These are phyloP conservation scores for Sternarchorhynchus goeldii DNA, from an alignment of 2,797 vertebrate species.

Conservation along the genomic window DNA sequence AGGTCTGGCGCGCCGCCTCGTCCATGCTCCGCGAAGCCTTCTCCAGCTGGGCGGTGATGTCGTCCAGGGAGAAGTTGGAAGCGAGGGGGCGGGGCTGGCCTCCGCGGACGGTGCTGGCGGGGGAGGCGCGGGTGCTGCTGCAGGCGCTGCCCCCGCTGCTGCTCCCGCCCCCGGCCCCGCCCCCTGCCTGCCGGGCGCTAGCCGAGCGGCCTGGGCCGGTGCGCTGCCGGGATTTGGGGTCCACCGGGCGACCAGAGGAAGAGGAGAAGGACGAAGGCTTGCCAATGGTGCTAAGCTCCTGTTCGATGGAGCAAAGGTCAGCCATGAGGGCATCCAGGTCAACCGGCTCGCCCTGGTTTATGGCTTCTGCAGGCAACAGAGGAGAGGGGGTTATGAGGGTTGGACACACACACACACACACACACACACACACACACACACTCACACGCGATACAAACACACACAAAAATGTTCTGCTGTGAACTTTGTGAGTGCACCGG, in stretches of 20 bases:
- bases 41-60: conserved; percentile 95
- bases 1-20: conserved; percentile 83
- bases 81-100: conserved; percentile 77
- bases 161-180: conserved; percentile 81
- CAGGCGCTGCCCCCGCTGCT: conserved; percentile 78
- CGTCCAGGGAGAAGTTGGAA: conserved; percentile 91
- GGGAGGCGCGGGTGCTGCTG: conserved; percentile 83
- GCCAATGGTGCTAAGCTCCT: conserved; percentile 89
- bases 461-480: too few species aligned
- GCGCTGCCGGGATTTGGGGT: conserved; percentile 79
- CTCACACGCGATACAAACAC: too few species aligned
- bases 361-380: conserved; percentile 81
- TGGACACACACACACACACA: background rate
- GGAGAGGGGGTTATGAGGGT: background rate
- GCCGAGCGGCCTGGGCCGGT: conserved; percentile 77
- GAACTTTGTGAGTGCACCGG: too few species aligned
- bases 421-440: too few species aligned
- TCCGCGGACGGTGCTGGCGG: conserved; percentile 79
- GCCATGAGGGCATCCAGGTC: conserved; percentile 97
- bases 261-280: conserved; percentile 72
- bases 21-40: conserved; percentile 90
- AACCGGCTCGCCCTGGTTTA: conserved; percentile 93
- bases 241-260: conserved; percentile 78
- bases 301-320: conserved; percentile 95
- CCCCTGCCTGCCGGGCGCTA: conserved; percentile 71